phyloP scores from a whole-genome alignment of 1,140 invertebrate species.

The Samia ricini region DNA sequence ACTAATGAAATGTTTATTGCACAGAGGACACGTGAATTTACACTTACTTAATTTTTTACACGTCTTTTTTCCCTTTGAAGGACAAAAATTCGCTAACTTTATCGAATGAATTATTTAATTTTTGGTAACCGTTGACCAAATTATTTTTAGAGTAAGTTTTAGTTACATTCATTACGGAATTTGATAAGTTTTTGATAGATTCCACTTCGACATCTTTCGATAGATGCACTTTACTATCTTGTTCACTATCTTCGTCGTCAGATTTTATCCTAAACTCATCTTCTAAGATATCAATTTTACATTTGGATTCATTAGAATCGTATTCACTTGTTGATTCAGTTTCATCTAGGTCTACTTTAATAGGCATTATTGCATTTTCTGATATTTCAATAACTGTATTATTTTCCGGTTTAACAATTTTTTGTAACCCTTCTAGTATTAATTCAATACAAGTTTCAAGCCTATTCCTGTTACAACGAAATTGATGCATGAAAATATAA shows the following conservation, averaged over 20 bases:
- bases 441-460: conserved; percentile 45
- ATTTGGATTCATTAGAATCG: conserved; percentile 39
- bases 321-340: conserved; percentile 29
- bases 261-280: conserved; percentile 61
- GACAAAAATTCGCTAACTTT: conserved; percentile 60
- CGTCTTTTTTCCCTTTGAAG: conserved; percentile 44
- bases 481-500: conserved; percentile 54
- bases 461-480: conserved; percentile 45
- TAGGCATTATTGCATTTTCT: conserved; percentile 43
- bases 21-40: conserved; percentile 52
- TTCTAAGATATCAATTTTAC: conserved; percentile 58
- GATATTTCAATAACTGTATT: conserved; percentile 61
- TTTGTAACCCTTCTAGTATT: conserved; percentile 42
- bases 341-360: conserved; percentile 26
- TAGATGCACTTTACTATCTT: neutral
- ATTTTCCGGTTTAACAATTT: conserved; percentile 29
- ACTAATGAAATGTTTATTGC: conserved; percentile 60
- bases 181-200: conserved; percentile 20
- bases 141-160: conserved; percentile 46
- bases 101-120: conserved; percentile 24
- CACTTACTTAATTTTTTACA: conserved; percentile 25
- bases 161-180: conserved; percentile 38
- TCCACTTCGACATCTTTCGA: neutral
- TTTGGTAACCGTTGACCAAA: conserved; percentile 28
- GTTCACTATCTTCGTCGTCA: conserved; percentile 34